Conservation (phyloP, 1,140 invertebrate genomes). For the Drosophila obscura region DNA sequence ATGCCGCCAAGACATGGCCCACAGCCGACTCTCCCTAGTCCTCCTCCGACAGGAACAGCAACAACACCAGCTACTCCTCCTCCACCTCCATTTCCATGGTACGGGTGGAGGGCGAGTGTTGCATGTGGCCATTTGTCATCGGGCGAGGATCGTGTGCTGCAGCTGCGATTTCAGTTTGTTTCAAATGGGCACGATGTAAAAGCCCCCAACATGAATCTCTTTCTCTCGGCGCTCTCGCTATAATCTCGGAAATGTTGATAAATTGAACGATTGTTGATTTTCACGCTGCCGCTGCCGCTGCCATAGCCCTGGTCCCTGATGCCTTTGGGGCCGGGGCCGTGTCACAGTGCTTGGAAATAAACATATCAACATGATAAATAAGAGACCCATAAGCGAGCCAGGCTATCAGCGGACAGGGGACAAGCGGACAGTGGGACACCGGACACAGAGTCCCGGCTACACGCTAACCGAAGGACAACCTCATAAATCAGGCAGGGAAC, state of each 20-base stretch:
- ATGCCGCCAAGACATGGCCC: slow-evolving; percentile 44
- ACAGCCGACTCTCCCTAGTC: slow-evolving; percentile 18
- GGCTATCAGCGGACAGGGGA: slow-evolving; percentile 56
- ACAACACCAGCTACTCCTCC: slow-evolving; percentile 33
- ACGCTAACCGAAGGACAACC: slow-evolving; percentile 67
- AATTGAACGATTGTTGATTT: slow-evolving; percentile 73
- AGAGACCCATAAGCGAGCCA: slow-evolving; percentile 57
- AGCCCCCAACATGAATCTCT: slow-evolving; percentile 40
- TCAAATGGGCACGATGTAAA: slow-evolving; percentile 39
- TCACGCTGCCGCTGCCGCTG: slow-evolving; percentile 54
- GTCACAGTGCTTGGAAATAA: slow-evolving; percentile 72
- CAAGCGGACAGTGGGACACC: slow-evolving; percentile 31
- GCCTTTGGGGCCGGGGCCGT: slow-evolving; percentile 19
- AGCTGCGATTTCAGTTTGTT: slow-evolving; percentile 58
- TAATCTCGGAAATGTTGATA: slow-evolving; percentile 67
- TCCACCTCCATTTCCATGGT: slow-evolving; percentile 17
- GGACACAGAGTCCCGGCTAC: slow-evolving; percentile 26
- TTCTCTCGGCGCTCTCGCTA: slow-evolving; percentile 19
- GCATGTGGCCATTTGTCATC: slow-evolving; percentile 77
- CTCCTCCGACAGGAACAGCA: slow-evolving; percentile 7
- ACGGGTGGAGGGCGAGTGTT: slow-evolving; percentile 28
- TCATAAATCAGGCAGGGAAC: slow-evolving; percentile 66
- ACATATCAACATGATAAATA: slow-evolving; percentile 78
- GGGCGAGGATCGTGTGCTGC: slow-evolving; percentile 62
- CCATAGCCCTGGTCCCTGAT: no score